phyloP scores from a whole-genome alignment of 2,797 vertebrate genomes.

The Artibeus lituratus region DNA sequence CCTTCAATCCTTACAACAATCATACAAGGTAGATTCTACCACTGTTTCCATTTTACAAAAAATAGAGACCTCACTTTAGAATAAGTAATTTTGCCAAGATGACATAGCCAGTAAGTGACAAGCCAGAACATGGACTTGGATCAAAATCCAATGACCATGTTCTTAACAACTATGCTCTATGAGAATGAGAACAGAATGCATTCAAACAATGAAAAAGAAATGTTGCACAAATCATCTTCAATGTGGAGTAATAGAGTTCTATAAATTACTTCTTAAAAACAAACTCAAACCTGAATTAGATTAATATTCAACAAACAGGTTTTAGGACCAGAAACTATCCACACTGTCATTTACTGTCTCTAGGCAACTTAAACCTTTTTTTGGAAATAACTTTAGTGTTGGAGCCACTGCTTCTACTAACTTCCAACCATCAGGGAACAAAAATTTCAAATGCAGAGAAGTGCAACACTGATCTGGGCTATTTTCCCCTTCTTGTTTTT shows the following conservation, averaged over 20 bases:
- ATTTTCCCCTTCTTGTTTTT: not conserved
- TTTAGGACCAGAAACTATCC: not conserved
- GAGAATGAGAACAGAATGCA: not conserved
- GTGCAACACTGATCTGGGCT: not conserved
- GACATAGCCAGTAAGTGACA: not conserved
- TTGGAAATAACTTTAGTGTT: not conserved
- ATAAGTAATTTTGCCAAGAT: not conserved
- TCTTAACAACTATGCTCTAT: not conserved
- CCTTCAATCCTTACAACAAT: not conserved
- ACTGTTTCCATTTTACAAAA: not conserved
- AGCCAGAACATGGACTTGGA: not conserved
- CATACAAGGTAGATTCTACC: not conserved
- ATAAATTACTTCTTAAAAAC: not conserved
- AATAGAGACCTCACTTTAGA: not conserved
- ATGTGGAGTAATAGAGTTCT: not conserved
- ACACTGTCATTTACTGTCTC: not conserved
- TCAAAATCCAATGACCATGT: not conserved
- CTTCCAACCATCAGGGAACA: not conserved
- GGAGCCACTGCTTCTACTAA: not conserved
- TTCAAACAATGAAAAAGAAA: not conserved
- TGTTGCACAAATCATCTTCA: not conserved
- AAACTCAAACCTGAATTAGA: conserved; percentile 15
- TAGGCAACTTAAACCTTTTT: not conserved
- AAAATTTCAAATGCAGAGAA: not conserved
- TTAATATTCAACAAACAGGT: not conserved